phyloP scores from a whole-genome alignment of 2,797 vertebrate species.

The Zalophus californianus region DNA sequence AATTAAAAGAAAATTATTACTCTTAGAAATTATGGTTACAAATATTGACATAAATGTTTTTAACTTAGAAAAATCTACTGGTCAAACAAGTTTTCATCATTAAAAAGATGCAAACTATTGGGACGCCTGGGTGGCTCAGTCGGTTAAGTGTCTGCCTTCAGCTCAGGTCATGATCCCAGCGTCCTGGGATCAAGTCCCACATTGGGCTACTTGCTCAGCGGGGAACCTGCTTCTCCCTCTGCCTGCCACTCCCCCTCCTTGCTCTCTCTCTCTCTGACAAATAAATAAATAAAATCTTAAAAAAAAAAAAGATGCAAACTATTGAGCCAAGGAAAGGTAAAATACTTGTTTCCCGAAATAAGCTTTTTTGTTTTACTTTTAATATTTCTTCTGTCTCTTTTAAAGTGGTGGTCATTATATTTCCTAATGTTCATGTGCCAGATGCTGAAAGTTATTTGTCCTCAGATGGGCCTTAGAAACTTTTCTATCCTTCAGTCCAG shows the following conservation, averaged over 20 bases:
- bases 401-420: slow-evolving; percentile 25
- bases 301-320: neutral
- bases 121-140: neutral
- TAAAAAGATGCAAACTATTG: slow-evolving; percentile 15
- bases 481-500: neutral
- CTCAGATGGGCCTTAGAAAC: slow-evolving; percentile 28
- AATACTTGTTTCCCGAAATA: neutral
- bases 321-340: neutral
- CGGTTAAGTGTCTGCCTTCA: neutral
- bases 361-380: slow-evolving; percentile 11
- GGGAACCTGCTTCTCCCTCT: neutral
- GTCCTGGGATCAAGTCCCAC: too few relatives aligned
- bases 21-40: neutral
- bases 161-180: neutral
- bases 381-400: slow-evolving; percentile 27
- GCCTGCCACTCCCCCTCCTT: neutral
- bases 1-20: neutral
- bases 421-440: slow-evolving; percentile 21
- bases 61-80: slow-evolving; percentile 51
- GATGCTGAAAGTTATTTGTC: slow-evolving; percentile 43
- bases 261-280: neutral
- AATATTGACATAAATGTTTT: slow-evolving; percentile 41
- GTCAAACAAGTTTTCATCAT: slow-evolving; percentile 52
- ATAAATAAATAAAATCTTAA: neutral
- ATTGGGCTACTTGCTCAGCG: too few relatives aligned